These are phyloP conservation scores for Melinaea menophilus DNA, from an alignment of 2,888 invertebrate genomes.

Conservation along the genomic window DNA sequence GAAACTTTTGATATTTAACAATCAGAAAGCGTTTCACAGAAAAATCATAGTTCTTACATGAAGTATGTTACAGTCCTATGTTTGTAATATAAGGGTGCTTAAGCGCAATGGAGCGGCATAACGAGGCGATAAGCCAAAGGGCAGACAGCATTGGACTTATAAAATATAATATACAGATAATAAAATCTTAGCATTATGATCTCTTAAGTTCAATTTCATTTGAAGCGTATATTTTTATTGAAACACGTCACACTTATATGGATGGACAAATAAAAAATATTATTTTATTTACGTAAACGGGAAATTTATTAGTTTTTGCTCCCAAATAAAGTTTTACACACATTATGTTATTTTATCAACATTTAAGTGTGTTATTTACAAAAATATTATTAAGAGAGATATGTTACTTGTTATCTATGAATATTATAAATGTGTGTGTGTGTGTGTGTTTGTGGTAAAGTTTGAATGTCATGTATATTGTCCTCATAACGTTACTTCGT, in stretches of 20 bases:
- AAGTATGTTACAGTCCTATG: constrained; percentile 8
- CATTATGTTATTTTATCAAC: too few species aligned
- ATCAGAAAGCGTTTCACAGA: neutral
- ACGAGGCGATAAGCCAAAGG: constrained; percentile 23
- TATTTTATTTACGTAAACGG: too few species aligned
- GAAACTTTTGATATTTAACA: neutral
- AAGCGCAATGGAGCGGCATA: constrained; percentile 14
- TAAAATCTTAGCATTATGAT: constrained; percentile 22
- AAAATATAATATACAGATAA: constrained; percentile 18
- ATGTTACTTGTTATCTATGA: too few species aligned
- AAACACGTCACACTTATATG: neutral
- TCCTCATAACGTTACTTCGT: too few species aligned
- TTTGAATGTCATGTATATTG: too few species aligned
- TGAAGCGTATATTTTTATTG: neutral
- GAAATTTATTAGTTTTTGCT: too few species aligned
- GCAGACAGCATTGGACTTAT: constrained; percentile 24
- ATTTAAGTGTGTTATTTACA: too few species aligned
- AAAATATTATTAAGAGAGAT: too few species aligned
- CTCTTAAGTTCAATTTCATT: constrained; percentile 23
- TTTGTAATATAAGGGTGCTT: constrained; percentile 15
- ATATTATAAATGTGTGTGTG: too few species aligned
- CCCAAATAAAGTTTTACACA: too few species aligned
- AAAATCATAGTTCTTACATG: neutral
- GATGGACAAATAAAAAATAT: too few species aligned
- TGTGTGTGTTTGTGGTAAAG: too few species aligned